Evolutionary conservation across 2,113 vertebrate species (phyloP), one percentile per base, ranked within the genome.

Genomic region (Chlorocebus sabaeus): DNA sequence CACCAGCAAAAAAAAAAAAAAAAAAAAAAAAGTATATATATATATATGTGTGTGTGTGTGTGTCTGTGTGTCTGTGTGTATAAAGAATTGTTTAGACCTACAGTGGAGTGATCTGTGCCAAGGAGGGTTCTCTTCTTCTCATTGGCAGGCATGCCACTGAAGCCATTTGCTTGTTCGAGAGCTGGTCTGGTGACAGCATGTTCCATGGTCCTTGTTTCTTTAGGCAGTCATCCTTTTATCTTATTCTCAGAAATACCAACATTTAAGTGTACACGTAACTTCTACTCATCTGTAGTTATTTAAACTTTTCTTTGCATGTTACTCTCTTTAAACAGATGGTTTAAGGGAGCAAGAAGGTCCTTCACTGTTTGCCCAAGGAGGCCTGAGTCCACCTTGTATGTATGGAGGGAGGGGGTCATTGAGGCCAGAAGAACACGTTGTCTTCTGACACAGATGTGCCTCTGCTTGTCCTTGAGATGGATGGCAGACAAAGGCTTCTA

Each of bases 401-500:
- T 57, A 5, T 50, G 93, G 40, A 78, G 2, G 78, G 43, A 3
- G 38, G 12, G 61, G 5, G 61, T 6, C 61, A 12, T 14, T 64
- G 27, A 64, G 59, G 40, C 48, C 12, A 0, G 45, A 8, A 57
- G 40, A n/a, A 5, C 2, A 4, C 0, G 0, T 32, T 32, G 14
- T 12, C 40, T 35, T 70, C 43, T 22, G 9, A 30, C 50, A 35
- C 35, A 10, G 4, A 18, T 13, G 72, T 13, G 1, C 8, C 40
- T 18, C 1, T 6, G 3, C 22, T 2, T 35, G 48, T 45, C 25
- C 0, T n/a, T 7, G 30, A 48, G 7, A 4, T 22, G n/a, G 73
- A 30, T 22, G 45, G 48, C 85, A n/a, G 57, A n/a, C 8, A 20
- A 55, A 30, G 4, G 40, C 59, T 55, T 35, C 40, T 17, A 5